Percentiles rank a stretch among this genome's conserved stretches.
Evolutionary conservation across 2,888 invertebrate species (phyloP).

Genomic region (Periphyllus acericola): DNA sequence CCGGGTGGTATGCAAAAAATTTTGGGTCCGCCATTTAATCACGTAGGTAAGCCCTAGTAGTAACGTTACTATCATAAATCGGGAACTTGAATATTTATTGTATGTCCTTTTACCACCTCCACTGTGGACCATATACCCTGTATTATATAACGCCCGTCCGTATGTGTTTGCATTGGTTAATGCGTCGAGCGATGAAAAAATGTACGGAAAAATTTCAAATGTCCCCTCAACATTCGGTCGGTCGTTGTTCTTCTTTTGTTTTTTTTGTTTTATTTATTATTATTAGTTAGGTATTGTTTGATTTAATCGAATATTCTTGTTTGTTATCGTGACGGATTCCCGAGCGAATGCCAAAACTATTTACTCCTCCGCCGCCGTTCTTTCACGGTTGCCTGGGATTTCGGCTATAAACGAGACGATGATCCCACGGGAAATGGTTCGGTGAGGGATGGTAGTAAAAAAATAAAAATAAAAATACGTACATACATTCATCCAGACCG

Average conservation of each 20-base stretch:
- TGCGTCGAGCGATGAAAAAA: background rate
- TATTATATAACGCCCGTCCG: background rate
- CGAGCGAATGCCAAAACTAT: constrained; percentile 15
- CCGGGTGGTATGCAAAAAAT: constrained; percentile 30
- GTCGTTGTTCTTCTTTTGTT: background rate
- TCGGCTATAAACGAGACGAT: constrained; percentile 49
- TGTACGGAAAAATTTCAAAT: background rate
- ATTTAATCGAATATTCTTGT: constrained; percentile 38
- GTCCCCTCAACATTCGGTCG: background rate
- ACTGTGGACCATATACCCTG: background rate
- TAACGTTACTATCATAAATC: constrained; percentile 1
- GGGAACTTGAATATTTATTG: constrained; percentile 38
- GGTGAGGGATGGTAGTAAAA: constrained; percentile 1
- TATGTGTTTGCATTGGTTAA: background rate
- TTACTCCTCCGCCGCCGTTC: background rate
- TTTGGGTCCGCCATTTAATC: constrained; percentile 36
- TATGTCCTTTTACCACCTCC: background rate
- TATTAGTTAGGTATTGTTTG: background rate
- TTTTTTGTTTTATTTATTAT: constrained; percentile 10
- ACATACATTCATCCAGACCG: constrained; percentile 1
- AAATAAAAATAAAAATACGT: background rate
- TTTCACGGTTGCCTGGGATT: constrained; percentile 7
- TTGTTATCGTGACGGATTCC: constrained; percentile 8
- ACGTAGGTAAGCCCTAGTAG: background rate
- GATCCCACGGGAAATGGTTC: constrained; percentile 37